phyloP scores from a whole-genome alignment of 2,113 vertebrate genomes.

The Xenopus tropicalis region DNA sequence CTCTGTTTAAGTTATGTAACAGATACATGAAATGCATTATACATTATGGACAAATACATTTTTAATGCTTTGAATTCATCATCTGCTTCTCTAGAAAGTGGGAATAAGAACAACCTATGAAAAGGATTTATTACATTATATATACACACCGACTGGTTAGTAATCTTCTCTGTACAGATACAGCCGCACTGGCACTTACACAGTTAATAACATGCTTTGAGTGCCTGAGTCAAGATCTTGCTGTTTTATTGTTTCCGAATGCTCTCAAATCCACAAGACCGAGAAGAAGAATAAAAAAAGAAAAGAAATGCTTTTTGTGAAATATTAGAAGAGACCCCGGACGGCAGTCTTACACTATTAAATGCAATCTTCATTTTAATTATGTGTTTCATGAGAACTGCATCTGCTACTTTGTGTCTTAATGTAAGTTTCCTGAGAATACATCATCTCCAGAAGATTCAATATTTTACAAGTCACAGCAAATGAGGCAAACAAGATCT shows the following conservation, averaged over 20 bases:
- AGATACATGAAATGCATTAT: too few relatives aligned
- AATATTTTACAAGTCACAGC: slow-evolving; percentile 12
- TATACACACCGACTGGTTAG: too few relatives aligned
- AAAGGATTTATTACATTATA: too few relatives aligned
- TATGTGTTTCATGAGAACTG: slow-evolving; percentile 3
- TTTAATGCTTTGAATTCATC: too few relatives aligned
- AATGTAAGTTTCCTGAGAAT: slow-evolving; percentile 12
- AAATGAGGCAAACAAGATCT: slow-evolving; percentile 11
- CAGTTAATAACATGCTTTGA: too few relatives aligned
- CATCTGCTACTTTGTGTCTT: slow-evolving; percentile 23
- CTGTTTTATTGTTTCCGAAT: neutral
- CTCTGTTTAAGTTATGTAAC: too few relatives aligned
- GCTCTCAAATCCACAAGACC: neutral
- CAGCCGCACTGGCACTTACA: too few relatives aligned
- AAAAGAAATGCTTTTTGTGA: neutral
- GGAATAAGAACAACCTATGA: too few relatives aligned
- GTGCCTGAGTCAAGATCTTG: too few relatives aligned
- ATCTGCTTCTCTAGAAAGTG: too few relatives aligned
- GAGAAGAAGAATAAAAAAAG: neutral
- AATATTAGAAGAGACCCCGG: slow-evolving; percentile 15
- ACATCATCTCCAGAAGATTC: slow-evolving; percentile 6
- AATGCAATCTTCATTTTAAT: slow-evolving; percentile 20
- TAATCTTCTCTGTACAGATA: too few relatives aligned
- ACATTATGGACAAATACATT: too few relatives aligned
- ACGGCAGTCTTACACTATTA: slow-evolving; percentile 5